Base-by-base conservation (phyloP, 2,113 vertebrate genomes). In the Tor tambroides region DNA sequence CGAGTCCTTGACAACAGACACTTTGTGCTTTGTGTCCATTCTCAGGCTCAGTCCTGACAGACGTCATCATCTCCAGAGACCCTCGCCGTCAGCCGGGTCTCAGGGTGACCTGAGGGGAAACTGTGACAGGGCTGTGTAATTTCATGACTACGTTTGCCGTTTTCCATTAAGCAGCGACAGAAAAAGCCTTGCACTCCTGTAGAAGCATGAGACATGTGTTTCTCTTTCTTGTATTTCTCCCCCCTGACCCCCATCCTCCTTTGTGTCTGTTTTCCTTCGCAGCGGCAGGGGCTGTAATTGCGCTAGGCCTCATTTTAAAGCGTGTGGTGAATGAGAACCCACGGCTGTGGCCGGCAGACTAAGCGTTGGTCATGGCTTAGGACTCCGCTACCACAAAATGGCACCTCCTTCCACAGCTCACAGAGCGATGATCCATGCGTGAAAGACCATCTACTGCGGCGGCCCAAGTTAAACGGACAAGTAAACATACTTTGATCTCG, bases 271-370 rank as follows among this genome's bases (percentile, higher is more conserved):
- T 23, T 41, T 32, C 41, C 41, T 43, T 69, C 8, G 32, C 71
- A 86, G 84, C 71, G 72, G 86, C 80, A 54, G 86, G 78, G 72
- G 6, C 61, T 84, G 79, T 86, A 89, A 87, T 89, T 89, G 86
- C 79, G 46, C 85, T n/a, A 79, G 84, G 84, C 32, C 75, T 89
- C 79, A 78, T 79, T 78, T 87, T 87, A 77, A 88, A 88, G 80
- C 81, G 41, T 76, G 89, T 88, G 86, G 63, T 88, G 86, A 87
- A 86, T 87, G 89, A 89, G 86, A 63, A 82, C 32, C 56, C 51
- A 67, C 10, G 74, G 86, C 89, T 88, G 89, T 74, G 43, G 84
- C 72, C 74, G 28, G 72, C 28, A 83, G 80, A 86, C 71, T 79
- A 83, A 87, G 83, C n/a, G 63, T 26, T 83, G 86, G 76, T 43